These are phyloP conservation scores for Baryphthengus martii DNA, from an alignment of 2,113 vertebrate genomes.

Conservation along the genomic window DNA sequence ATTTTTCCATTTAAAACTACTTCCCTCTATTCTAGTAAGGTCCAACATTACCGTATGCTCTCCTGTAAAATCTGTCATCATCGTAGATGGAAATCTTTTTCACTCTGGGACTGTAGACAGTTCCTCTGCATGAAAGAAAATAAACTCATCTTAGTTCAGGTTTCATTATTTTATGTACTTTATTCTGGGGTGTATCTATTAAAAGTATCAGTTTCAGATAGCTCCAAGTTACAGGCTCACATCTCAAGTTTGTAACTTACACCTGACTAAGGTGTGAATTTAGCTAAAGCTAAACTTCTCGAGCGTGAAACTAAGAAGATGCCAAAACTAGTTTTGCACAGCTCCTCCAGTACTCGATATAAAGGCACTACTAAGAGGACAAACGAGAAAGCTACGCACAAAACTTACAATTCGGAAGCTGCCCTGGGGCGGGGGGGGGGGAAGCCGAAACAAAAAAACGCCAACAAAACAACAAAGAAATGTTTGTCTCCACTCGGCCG, in stretches of 20 bases:
- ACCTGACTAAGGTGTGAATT: accelerated
- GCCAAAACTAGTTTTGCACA: neutral
- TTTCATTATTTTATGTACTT: neutral
- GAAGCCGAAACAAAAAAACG: no score
- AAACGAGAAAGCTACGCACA: neutral
- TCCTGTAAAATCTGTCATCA: neutral
- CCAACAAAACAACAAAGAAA: neutral
- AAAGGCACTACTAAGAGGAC: neutral
- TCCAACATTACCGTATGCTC: neutral
- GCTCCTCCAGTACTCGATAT: accelerated
- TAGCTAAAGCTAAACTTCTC: neutral
- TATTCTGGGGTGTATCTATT: neutral
- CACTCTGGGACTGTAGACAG: neutral
- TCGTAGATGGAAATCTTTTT: neutral
- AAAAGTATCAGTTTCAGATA: neutral
- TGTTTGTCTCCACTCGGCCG: accelerated
- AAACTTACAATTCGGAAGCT: neutral
- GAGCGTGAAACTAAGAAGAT: accelerated
- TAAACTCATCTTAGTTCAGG: neutral
- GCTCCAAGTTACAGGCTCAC: neutral
- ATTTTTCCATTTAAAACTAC: neutral
- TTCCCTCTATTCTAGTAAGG: neutral
- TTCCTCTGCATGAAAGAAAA: neutral
- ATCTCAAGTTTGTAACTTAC: accelerated
- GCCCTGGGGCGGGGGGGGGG: no score